Conservation (phyloP, 2,113 vertebrate genomes). For the Prunella fulvescens region DNA sequence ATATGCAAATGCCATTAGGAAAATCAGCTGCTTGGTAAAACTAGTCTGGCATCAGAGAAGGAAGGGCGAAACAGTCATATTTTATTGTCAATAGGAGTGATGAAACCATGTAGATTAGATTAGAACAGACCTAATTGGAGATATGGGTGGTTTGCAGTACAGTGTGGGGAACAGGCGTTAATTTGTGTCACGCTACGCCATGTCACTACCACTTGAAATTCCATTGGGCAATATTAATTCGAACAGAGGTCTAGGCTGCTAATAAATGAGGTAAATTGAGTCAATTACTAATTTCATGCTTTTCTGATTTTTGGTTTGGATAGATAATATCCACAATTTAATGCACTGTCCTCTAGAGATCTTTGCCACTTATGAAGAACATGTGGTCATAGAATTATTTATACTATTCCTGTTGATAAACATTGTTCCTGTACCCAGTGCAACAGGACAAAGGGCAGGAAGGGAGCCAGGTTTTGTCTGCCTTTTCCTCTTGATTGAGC, state of each 20-base stretch:
- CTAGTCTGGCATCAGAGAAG: neutral
- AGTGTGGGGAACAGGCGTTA: conserved; percentile 47
- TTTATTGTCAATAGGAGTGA: conserved; percentile 56
- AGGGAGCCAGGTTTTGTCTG: neutral
- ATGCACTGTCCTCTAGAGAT: conserved; percentile 71
- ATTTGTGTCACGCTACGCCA: conserved; percentile 69
- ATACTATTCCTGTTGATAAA: conserved; percentile 48
- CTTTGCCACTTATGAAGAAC: conserved; percentile 66
- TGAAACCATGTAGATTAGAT: conserved; percentile 69
- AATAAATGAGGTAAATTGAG: conserved; percentile 94
- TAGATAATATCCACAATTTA: conserved; percentile 73
- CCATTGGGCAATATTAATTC: conserved; percentile 84
- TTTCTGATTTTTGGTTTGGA: conserved; percentile 75
- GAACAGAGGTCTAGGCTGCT: conserved; percentile 84
- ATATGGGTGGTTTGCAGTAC: conserved; percentile 46
- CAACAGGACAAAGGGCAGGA: neutral
- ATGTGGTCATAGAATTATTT: conserved; percentile 63
- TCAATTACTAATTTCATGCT: conserved; percentile 84
- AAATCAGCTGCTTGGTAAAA: conserved; percentile 45
- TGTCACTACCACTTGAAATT: conserved; percentile 79
- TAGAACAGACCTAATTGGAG: conserved; percentile 63
- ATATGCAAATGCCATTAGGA: neutral
- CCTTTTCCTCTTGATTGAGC: conserved; percentile 36
- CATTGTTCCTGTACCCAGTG: neutral
- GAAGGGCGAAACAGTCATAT: conserved; percentile 3